Base-by-base conservation (phyloP, 1,140 invertebrate species). In the Cyrtorhinus lividipennis region DNA sequence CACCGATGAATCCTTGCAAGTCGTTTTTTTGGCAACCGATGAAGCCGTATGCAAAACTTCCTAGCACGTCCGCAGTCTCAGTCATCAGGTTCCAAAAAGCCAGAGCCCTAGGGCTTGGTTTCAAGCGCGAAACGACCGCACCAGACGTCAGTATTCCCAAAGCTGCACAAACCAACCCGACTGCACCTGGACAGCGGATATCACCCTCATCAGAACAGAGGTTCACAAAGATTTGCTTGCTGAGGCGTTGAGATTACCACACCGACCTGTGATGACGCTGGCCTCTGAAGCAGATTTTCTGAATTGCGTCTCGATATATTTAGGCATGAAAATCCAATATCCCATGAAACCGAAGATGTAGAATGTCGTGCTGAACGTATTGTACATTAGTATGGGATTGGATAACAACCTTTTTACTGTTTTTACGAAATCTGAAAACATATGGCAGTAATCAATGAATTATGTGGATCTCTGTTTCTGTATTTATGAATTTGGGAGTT, bases 81-180 rank as follows among this genome's bases (percentile, higher is more conserved):
- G 84, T 78, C 58, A 85, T 74, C 1, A 87, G 80, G 70, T 88
- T 88, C 83, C 85, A 88, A 0, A 75, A 80, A 2, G 85, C 84
- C 65, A 88, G 73, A 61, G 79, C 81, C 24, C 83, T 73, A 0
- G 86, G 83, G 60, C 77, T 76, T 0, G 85, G 85, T 70, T 84
- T 83, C 66, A 80, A 85, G 64, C 79, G 80, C 0, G 82, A 81
- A 18, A 89, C 85, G 1, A 87, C 66, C 12, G 83, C 69, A 0
- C 85, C 86, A 5, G 85, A 84, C 0, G 84, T 56, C 2, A 88
- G 68, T 10, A 88, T 79, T 0, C 86, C 86, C 38, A 85, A 73
- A 0, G 83, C 82, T n/a, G 83, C 84, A 71, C 84, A 85, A 2
- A 85, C 74, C 23, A 89, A 72, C 2, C 85, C 84, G 2, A 86